Base-by-base conservation (phyloP, 2,113 vertebrate genomes). In the Eublepharis macularius region DNA sequence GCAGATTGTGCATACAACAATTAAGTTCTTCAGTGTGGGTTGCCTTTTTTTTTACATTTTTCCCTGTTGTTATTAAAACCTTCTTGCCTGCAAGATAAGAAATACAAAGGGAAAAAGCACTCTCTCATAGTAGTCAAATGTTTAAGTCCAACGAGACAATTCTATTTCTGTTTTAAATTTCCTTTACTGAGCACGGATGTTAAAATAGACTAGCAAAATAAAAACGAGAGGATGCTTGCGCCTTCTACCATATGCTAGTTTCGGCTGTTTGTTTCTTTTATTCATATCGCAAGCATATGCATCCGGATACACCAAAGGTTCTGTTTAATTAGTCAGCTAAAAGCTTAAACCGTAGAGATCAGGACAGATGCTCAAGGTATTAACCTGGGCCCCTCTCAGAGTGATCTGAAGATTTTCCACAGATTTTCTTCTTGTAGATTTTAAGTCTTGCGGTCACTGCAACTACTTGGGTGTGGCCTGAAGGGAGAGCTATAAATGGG, bases 301-400 rank as follows among this genome's bases (percentile, higher is more conserved):
- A 94, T 87, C 90, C 73, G 92, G 70, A 77, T 93, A 94, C 90
- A 94, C 92, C 85, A 92, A 96, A 94, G 93, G 85, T 93, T 92
- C 84, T 86, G 85, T 95, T 95, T 95, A 95, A 94, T 95, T 94
- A 94, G 86, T 94, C 92, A 93, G 87, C 92, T 93, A 95, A 96
- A 95, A 95, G 89, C 87, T 91, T 94, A 95, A 94, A 92, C 91
- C 91, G 81, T 69, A 91, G 92, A 94, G 89, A 94, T 95, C 92
- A 94, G 85, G 91, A 93, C 92, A 96, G 94, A 88, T 92, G 83
- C 86, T 95, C 83, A 75, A 93, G 70, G 82, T 93, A 94, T 91
- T 93, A 95, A 95, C 89, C 80, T 0, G 0, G 47, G 80, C 86
- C 74, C 83, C 89, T 49, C 83, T 87, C 66, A 60, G 86, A 83